These are phyloP conservation scores for Nasonovia ribisnigri DNA, from an alignment of 2,888 invertebrate species.

Conservation along the genomic window DNA sequence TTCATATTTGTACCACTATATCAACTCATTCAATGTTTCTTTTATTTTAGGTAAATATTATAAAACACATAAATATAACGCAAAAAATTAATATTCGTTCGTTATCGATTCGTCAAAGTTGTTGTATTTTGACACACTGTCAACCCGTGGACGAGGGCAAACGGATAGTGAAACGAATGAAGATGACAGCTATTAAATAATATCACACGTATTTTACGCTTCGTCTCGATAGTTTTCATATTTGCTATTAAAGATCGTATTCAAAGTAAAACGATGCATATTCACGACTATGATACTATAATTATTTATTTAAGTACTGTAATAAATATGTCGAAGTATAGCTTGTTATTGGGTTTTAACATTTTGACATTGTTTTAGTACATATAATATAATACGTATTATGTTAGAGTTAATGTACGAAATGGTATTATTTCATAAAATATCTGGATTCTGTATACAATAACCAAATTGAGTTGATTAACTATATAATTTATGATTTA, in stretches of 20 bases:
- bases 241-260: background rate
- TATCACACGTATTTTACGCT: background rate
- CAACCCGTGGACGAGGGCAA: background rate
- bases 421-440: background rate
- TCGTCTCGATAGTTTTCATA: background rate
- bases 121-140: background rate
- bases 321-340: background rate
- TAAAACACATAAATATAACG: background rate
- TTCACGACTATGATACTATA: background rate
- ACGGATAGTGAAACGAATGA: background rate
- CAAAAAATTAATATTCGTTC: background rate
- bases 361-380: background rate
- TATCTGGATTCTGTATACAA: background rate
- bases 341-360: background rate
- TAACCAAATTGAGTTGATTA: background rate
- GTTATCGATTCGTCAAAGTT: background rate
- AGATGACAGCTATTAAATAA: conserved; percentile 1
- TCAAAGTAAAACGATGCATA: background rate
- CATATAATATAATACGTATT: too few relatives aligned
- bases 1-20: background rate
- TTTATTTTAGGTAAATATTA: background rate
- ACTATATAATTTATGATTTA: background rate
- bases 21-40: background rate
- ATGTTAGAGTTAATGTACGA: background rate
- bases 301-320: background rate